Percentiles rank a stretch among this genome's conserved stretches.
These are phyloP conservation scores for Oncopodura yosiiana DNA, from an alignment of 1,140 invertebrate species.

Conservation along the genomic window DNA sequence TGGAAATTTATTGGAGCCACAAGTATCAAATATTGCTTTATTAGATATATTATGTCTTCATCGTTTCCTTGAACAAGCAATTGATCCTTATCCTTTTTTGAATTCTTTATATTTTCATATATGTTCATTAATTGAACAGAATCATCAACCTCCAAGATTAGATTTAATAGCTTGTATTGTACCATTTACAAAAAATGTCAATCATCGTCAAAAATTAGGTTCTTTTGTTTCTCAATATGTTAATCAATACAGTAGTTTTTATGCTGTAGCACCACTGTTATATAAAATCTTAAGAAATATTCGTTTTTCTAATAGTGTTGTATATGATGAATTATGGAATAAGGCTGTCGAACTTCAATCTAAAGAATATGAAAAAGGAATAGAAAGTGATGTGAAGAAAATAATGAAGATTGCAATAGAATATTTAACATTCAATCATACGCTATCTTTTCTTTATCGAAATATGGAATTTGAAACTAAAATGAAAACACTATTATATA, in stretches of 20 bases:
- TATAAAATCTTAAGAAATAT: constrained; percentile 12
- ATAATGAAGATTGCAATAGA: constrained; percentile 21
- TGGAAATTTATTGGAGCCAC: not conserved
- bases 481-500: constrained; percentile 39
- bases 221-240: not conserved
- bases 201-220: not conserved
- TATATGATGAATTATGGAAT: constrained; percentile 29
- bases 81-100: constrained; percentile 15
- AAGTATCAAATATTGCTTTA: constrained; percentile 4
- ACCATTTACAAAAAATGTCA: not conserved
- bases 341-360: constrained; percentile 1
- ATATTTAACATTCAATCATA: constrained; percentile 47
- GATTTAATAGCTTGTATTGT: constrained; percentile 14
- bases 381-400: not conserved
- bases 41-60: constrained; percentile 20
- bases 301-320: constrained; percentile 10
- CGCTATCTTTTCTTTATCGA: constrained; percentile 43
- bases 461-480: constrained; percentile 42
- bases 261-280: not conserved
- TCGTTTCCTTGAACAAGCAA: constrained; percentile 9
- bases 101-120: constrained; percentile 12
- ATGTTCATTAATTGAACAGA: constrained; percentile 11
- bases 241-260: not conserved
- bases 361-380: not conserved
- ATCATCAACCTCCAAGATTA: constrained; percentile 13